These are phyloP conservation scores for Melipona beecheii DNA, from an alignment of 2,888 invertebrate species.

Conservation along the genomic window DNA sequence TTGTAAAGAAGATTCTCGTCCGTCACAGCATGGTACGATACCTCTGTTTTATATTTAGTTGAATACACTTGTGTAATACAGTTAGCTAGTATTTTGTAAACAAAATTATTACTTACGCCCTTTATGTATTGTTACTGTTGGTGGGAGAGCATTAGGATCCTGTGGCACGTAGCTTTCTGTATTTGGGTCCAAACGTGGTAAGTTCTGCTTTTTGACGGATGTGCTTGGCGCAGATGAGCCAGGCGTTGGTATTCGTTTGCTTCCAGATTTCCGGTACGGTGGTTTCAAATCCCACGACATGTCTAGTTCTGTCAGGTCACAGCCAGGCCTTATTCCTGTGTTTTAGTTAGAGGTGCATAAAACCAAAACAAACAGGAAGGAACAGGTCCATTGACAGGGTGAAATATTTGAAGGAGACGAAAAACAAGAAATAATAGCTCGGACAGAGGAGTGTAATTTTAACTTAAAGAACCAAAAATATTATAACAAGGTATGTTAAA, in stretches of 20 bases:
- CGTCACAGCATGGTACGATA: conserved; percentile 85
- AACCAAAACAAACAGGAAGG: conserved; percentile 81
- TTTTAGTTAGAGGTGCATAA: conserved; percentile 82
- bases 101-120: conserved; percentile 82
- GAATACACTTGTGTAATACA: background rate
- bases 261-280: conserved; percentile 79
- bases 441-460: conserved; percentile 47
- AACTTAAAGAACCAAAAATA: conserved; percentile 53
- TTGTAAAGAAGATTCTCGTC: conserved; percentile 86
- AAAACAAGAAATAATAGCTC: conserved; percentile 59
- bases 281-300: conserved; percentile 86
- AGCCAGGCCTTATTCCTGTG: conserved; percentile 91
- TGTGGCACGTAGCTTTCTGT: conserved; percentile 86
- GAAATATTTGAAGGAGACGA: conserved; percentile 52
- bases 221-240: conserved; percentile 72
- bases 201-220: conserved; percentile 78
- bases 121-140: conserved; percentile 85
- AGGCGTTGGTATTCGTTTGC: conserved; percentile 77
- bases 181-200: conserved; percentile 84
- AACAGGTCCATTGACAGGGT: conserved; percentile 55
- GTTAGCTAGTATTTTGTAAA: background rate
- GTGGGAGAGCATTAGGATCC: conserved; percentile 85
- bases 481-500: conserved; percentile 30
- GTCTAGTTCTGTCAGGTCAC: conserved; percentile 92
- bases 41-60: conserved; percentile 80